These are phyloP conservation scores for Xenopus laevis DNA, from an alignment of 2,113 vertebrate genomes.

Conservation along the genomic window DNA sequence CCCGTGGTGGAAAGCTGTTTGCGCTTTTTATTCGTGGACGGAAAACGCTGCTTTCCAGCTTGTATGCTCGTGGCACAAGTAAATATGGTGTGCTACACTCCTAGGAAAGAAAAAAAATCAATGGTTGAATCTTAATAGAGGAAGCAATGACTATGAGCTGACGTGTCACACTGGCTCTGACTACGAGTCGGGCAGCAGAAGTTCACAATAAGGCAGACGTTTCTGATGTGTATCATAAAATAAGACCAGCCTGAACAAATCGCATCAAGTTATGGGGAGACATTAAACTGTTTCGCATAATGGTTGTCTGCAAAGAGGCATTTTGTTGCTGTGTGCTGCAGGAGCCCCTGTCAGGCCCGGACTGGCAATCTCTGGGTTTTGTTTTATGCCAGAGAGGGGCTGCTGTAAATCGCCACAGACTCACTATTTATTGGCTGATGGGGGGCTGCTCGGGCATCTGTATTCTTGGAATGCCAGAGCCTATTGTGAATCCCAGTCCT, in stretches of 20 bases:
- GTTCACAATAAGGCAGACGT: conserved; percentile 25
- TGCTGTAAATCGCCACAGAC: too few relatives aligned
- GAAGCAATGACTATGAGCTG: conserved; percentile 14
- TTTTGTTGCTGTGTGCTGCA: neutral
- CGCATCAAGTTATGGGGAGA: neutral
- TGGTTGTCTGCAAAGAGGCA: neutral
- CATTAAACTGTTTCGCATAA: conserved; percentile 8
- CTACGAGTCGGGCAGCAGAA: conserved; percentile 49
- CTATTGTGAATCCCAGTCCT: too few relatives aligned
- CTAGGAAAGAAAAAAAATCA: conserved; percentile 14
- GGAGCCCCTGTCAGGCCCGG: too few relatives aligned
- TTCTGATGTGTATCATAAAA: conserved; percentile 34
- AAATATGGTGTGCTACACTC: neutral
- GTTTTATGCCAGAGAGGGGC: too few relatives aligned
- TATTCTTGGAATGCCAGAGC: too few relatives aligned
- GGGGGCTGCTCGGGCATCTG: too few relatives aligned
- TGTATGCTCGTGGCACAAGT: conserved; percentile 11
- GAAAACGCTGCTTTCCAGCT: conserved; percentile 44
- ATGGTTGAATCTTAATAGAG: conserved; percentile 57
- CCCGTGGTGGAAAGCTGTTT: conserved; percentile 15
- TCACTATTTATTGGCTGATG: too few relatives aligned
- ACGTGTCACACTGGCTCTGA: conserved; percentile 57
- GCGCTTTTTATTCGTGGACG: too few relatives aligned
- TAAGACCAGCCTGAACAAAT: neutral
- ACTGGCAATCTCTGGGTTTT: too few relatives aligned